Evolutionary conservation across 2,888 invertebrate species (phyloP).

Genomic region (Idaea straminata): DNA sequence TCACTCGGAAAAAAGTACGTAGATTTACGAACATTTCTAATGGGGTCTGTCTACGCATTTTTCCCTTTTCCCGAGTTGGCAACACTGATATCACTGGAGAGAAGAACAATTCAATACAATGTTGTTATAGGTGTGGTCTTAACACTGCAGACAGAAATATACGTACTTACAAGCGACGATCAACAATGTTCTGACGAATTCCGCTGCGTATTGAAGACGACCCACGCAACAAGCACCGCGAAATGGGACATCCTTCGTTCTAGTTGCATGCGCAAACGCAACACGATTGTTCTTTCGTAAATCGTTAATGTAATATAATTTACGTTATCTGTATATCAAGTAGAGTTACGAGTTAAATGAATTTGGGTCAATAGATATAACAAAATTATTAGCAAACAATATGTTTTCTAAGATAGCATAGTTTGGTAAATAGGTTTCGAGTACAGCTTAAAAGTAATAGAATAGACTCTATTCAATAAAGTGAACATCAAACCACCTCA

Average conservation of each 20-base stretch:
- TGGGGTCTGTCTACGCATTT: too few species aligned
- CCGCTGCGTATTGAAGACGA: conserved; percentile 28
- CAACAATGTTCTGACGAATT: conserved; percentile 31
- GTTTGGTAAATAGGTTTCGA: not conserved
- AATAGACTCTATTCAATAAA: not conserved
- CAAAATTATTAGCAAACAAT: not conserved
- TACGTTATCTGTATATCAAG: conserved; percentile 28
- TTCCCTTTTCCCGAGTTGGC: too few species aligned
- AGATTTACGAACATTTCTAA: too few species aligned
- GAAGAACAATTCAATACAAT: not conserved
- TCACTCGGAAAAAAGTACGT: too few species aligned
- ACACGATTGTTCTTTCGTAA: conserved; percentile 41
- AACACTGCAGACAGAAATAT: conserved; percentile 6
- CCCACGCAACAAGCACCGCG: conserved; percentile 44
- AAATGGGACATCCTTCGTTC: conserved; percentile 59
- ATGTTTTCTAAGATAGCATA: not conserved
- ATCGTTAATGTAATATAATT: conserved; percentile 28
- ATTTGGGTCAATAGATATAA: not conserved
- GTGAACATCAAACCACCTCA: too few species aligned
- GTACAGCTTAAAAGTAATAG: not conserved
- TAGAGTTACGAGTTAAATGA: not conserved
- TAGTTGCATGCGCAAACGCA: conserved; percentile 34
- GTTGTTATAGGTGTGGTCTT: conserved; percentile 6
- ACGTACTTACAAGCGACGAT: not conserved
- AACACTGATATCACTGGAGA: not conserved